phyloP scores from a whole-genome alignment of 2,797 vertebrate genomes.

The Lepidocolaptes lacrymiger region DNA sequence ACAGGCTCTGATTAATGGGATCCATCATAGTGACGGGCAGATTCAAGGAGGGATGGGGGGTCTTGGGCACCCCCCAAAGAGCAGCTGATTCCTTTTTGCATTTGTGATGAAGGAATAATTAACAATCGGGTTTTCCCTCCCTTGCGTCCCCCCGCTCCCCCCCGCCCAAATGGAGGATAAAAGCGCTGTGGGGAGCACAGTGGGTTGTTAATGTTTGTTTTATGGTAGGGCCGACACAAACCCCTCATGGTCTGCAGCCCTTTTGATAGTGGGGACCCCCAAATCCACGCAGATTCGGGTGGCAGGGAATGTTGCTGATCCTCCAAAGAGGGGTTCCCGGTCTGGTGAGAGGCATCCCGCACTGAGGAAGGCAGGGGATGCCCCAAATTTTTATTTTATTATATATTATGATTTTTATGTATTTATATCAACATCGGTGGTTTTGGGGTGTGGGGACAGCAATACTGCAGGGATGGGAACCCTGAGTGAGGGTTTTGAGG shows the following conservation, averaged over 20 bases:
- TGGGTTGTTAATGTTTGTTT: background rate
- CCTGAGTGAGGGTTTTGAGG: accelerated
- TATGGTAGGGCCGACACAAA: background rate
- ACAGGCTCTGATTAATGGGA: background rate
- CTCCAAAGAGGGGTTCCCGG: background rate
- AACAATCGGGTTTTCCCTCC: background rate
- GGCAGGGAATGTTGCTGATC: background rate
- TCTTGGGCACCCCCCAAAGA: background rate
- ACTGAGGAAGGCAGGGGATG: background rate
- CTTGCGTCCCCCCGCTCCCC: too few species aligned
- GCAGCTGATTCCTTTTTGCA: background rate
- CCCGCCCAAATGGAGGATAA: accelerated
- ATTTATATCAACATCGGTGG: background rate
- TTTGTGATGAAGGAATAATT: background rate
- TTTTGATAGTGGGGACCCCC: accelerated
- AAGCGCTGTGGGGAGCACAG: background rate
- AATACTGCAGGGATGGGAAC: too few species aligned
- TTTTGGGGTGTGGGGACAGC: background rate
- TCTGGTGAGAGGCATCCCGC: accelerated
- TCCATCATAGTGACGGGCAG: accelerated
- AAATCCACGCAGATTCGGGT: background rate
- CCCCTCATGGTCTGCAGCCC: accelerated
- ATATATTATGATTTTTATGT: background rate
- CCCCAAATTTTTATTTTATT: background rate
- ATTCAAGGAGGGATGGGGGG: background rate